Conservation (phyloP, 2,797 vertebrate genomes). For the Argya squamiceps region DNA sequence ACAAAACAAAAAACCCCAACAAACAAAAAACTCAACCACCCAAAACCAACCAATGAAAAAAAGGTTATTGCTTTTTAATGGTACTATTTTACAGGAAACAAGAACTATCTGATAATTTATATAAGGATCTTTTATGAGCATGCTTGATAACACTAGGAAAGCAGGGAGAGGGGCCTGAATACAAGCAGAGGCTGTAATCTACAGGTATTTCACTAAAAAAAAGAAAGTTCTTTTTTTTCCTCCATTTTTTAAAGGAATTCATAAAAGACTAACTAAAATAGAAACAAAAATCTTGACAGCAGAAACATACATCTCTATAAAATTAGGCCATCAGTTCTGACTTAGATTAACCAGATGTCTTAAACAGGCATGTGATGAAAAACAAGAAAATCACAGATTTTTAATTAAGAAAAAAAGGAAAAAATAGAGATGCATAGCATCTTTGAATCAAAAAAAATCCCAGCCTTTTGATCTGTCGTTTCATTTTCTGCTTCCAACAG, state of each 20-base stretch:
- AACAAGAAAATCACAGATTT: background rate
- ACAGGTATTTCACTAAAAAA: background rate
- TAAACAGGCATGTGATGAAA: constrained; percentile 23
- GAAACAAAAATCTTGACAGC: constrained; percentile 41
- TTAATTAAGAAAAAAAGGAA: background rate
- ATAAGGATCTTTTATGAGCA: background rate
- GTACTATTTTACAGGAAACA: background rate
- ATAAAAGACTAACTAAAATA: background rate
- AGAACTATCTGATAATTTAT: background rate
- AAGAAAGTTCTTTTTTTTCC: background rate
- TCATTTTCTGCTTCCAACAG: background rate
- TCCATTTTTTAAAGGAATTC: background rate
- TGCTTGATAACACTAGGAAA: background rate
- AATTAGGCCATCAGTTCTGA: constrained; percentile 33
- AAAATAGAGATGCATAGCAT: background rate
- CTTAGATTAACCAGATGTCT: constrained; percentile 37
- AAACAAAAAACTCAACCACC: too few relatives aligned
- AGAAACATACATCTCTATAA: constrained; percentile 23
- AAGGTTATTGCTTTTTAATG: background rate
- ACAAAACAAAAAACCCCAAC: too few relatives aligned
- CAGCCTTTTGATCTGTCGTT: background rate
- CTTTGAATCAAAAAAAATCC: constrained; percentile 28
- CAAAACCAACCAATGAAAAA: background rate
- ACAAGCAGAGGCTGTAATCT: background rate
- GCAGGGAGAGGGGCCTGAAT: background rate